Conservation (phyloP, 2,797 vertebrate species). For the Trachops cirrhosus region DNA sequence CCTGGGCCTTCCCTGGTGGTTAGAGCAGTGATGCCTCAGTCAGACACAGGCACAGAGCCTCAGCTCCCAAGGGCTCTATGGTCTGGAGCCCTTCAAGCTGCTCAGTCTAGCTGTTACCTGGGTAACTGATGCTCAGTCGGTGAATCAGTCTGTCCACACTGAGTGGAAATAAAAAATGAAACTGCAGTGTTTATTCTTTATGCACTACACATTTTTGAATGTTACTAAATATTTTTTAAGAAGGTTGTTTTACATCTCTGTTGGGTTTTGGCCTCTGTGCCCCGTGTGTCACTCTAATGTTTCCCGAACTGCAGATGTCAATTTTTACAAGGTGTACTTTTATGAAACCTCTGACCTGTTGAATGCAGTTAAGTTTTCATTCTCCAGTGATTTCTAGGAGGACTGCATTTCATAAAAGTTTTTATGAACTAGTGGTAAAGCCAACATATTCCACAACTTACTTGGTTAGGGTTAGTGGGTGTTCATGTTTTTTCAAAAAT, state of each 20-base stretch:
- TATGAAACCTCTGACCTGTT: not conserved
- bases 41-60: not conserved
- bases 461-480: conserved; percentile 17
- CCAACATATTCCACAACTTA: not conserved
- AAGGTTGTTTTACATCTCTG: conserved; percentile 48
- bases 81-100: not conserved
- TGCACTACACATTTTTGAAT: conserved; percentile 29
- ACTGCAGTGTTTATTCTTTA: conserved; percentile 24
- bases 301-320: not conserved
- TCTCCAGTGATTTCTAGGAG: not conserved
- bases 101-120: conserved; percentile 37
- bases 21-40: not conserved
- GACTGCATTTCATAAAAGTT: not conserved
- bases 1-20: not conserved
- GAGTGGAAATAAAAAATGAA: conserved; percentile 56
- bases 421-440: not conserved
- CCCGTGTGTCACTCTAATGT: not conserved
- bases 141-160: conserved; percentile 41
- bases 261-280: conserved; percentile 39
- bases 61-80: not conserved
- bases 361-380: not conserved
- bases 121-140: conserved; percentile 17
- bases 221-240: conserved; percentile 48
- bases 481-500: conserved; percentile 12
- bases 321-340: not conserved